These are phyloP conservation scores for Cotesia chilonis DNA, from an alignment of 1,140 invertebrate species.

Conservation along the genomic window DNA sequence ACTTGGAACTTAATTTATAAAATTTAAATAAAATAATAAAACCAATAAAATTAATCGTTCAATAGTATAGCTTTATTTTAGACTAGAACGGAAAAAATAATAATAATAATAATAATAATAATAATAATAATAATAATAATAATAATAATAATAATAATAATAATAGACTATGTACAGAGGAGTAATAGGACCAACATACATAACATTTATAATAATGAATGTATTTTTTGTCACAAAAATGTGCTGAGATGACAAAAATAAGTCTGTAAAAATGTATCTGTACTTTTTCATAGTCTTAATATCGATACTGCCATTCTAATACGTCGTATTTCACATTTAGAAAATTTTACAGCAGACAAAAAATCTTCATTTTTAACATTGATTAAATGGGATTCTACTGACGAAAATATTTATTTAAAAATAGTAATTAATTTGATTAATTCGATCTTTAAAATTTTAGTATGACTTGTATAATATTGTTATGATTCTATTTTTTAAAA, in stretches of 20 bases:
- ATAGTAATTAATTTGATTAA: no score
- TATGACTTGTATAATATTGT: no score
- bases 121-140: slow-evolving; percentile 37
- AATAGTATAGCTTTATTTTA: slow-evolving; percentile 63
- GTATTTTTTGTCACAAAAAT: slow-evolving; percentile 43
- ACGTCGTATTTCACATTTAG: no score
- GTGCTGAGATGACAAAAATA: slow-evolving; percentile 35
- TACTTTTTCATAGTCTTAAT: slow-evolving; percentile 8
- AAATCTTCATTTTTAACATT: no score
- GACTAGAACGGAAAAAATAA: slow-evolving; percentile 62
- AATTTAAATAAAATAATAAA: slow-evolving; percentile 54
- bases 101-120: slow-evolving; percentile 43
- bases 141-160: slow-evolving; percentile 40
- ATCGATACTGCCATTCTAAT: no score
- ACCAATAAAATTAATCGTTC: slow-evolving; percentile 58
- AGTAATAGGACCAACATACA: slow-evolving; percentile 57
- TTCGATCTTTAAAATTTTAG: no score
- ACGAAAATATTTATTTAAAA: no score
- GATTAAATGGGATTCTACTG: no score
- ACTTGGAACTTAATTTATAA: not conserved
- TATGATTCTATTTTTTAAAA: no score
- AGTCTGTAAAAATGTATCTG: slow-evolving; percentile 17
- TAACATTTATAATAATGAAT: slow-evolving; percentile 52
- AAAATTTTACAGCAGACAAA: no score
- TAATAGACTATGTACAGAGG: slow-evolving; percentile 62